Evolutionary conservation across 2,113 vertebrate genomes (phyloP).

Genomic region (Scomber scombrus): DNA sequence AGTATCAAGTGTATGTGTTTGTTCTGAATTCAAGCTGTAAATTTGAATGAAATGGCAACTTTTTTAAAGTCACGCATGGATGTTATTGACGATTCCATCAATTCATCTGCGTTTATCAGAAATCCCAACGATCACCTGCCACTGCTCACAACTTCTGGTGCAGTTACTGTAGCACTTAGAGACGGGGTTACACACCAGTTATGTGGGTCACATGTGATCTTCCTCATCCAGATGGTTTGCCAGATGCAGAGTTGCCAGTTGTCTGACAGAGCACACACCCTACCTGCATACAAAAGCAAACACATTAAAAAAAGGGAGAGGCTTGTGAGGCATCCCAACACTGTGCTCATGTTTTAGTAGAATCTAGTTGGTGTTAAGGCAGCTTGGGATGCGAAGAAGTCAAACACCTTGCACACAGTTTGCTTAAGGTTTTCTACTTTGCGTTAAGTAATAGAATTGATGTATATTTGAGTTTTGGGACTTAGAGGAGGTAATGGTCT

Average conservation of each 20-base stretch:
- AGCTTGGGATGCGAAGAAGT: conserved; percentile 7
- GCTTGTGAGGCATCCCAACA: too few relatives aligned
- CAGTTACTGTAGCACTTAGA: background rate
- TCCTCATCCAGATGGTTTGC: conserved; percentile 78
- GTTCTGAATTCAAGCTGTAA: background rate
- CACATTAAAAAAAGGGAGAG: conserved; percentile 41
- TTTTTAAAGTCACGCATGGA: background rate
- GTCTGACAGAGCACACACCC: conserved; percentile 60
- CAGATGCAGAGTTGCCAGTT: conserved; percentile 77
- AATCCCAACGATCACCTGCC: background rate
- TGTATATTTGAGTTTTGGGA: conserved; percentile 61
- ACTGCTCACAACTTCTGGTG: conserved; percentile 7
- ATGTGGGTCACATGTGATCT: conserved; percentile 77
- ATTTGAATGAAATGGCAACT: background rate
- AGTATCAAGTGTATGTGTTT: background rate
- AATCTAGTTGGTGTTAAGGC: conserved; percentile 1
- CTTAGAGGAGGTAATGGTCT: conserved; percentile 66
- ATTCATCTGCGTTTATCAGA: background rate
- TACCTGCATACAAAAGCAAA: conserved; percentile 69
- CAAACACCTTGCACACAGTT: conserved; percentile 28
- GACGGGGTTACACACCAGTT: conserved; percentile 60
- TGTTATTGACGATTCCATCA: background rate
- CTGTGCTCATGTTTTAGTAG: background rate
- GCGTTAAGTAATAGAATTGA: conserved; percentile 46
- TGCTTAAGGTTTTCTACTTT: conserved; percentile 22